Base-by-base conservation (phyloP, 2,113 vertebrate genomes). In the Mormyrus iriodes region DNA sequence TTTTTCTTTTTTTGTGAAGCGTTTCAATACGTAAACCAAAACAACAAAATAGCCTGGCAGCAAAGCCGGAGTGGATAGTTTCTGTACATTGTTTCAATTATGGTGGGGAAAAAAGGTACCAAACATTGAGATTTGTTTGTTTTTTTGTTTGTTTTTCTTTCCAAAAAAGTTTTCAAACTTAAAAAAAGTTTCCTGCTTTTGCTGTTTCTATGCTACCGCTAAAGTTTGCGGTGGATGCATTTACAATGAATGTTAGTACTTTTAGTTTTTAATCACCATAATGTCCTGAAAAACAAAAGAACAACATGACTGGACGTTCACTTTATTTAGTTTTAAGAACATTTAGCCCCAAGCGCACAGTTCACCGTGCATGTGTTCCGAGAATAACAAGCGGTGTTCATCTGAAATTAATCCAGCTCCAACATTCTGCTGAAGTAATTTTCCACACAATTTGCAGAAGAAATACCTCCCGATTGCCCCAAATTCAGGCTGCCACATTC, bases 371-470 rank as follows among this genome's bases (percentile, higher is more conserved):
- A 86, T 35, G n/a, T 17, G 51, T 48, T n/a, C 51, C 51, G 51
- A 35, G 27, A 53, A 86, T 27, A 86, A 53, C n/a, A 51, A 53
- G 73, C 2, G 15, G 51, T 86, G 85, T 86, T 53, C 51, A 10
- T 8, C 51, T 86, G 15, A 86, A 86, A 86, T 53, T 19, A 53
- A 86, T 86, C 13, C 31, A 53, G 6, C 17, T 35, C 3, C 6
- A 21, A 86, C 48, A 7, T 39, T 86, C 27, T 24, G 27, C 51
- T 35, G 51, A 86, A 86, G 49, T 53, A 86, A 86, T 86, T 86
- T 86, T 86, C 85, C 17, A 86, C 15, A 3, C 27, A 86, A 86
- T 86, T 86, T 86, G 85, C 85, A 24, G 31, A 53, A 55, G 2
- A 86, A 86, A 86, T 55, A 35, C 51, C 39, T n/a, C 19, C 2